Conservation (phyloP, 2,797 vertebrate species). For the Clarias fuscus region DNA sequence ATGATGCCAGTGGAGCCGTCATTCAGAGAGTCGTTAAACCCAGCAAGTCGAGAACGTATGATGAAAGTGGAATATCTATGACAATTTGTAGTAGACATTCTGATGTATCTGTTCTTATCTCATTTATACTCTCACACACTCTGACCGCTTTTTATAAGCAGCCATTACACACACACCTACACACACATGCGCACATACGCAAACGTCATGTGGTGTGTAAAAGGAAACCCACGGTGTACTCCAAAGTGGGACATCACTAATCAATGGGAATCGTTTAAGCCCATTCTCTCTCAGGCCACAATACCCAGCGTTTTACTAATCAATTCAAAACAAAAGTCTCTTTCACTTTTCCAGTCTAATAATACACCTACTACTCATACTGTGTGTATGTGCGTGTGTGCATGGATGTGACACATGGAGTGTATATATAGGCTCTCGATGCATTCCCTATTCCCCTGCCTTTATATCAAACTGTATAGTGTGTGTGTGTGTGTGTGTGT, state of each 20-base stretch:
- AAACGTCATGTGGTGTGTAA: slow-evolving; percentile 55
- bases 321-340: slow-evolving; percentile 72
- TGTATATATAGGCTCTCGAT: slow-evolving; percentile 3
- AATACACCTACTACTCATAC: slow-evolving; percentile 30
- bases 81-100: background rate
- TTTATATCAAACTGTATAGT: background rate
- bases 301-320: slow-evolving; percentile 67
- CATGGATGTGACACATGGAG: background rate
- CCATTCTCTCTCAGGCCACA: slow-evolving; percentile 66
- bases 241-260: slow-evolving; percentile 74
- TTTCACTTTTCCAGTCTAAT: slow-evolving; percentile 62
- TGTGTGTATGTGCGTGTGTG: slow-evolving; percentile 19
- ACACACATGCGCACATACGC: slow-evolving; percentile 22
- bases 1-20: background rate
- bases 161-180: slow-evolving; percentile 26
- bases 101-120: background rate
- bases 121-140: background rate
- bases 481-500: slow-evolving; percentile 15
- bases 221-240: slow-evolving; percentile 67
- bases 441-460: slow-evolving; percentile 5
- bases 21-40: background rate
- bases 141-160: background rate
- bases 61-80: background rate
- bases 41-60: background rate
- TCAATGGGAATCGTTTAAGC: slow-evolving; percentile 75